phyloP scores from a whole-genome alignment of 2,888 invertebrate species.

The Tridacna crocea region DNA sequence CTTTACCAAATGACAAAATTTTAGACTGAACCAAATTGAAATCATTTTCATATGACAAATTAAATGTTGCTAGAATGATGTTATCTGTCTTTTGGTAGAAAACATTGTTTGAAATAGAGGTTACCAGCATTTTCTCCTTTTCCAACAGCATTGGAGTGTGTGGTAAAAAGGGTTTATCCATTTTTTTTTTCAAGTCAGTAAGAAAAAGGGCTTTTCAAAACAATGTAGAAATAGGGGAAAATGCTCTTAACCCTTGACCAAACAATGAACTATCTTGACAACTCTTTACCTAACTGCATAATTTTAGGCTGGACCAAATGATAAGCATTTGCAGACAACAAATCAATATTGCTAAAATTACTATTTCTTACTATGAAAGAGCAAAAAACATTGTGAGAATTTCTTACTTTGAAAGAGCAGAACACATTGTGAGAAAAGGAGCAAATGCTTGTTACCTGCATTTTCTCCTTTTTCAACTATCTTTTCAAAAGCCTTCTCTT shows the following conservation, averaged over 20 bases:
- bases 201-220: background rate
- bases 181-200: background rate
- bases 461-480: background rate
- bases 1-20: background rate
- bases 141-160: no score
- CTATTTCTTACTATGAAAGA: background rate
- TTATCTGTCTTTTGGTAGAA: background rate
- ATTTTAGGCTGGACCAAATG: no score
- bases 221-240: background rate
- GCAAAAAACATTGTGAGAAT: background rate
- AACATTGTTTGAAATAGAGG: background rate
- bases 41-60: background rate
- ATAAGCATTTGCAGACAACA: no score
- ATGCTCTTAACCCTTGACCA: background rate
- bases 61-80: background rate
- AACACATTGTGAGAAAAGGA: background rate
- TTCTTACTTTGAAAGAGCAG: background rate
- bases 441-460: background rate
- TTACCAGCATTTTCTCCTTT: background rate
- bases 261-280: no score
- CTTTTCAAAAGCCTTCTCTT: no score
- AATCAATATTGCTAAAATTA: no score
- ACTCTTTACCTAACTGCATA: background rate
- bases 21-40: background rate
- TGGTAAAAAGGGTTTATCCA: no score